Evolutionary conservation across 2,113 vertebrate species (phyloP).

Genomic region (Phocoena phocoena): DNA sequence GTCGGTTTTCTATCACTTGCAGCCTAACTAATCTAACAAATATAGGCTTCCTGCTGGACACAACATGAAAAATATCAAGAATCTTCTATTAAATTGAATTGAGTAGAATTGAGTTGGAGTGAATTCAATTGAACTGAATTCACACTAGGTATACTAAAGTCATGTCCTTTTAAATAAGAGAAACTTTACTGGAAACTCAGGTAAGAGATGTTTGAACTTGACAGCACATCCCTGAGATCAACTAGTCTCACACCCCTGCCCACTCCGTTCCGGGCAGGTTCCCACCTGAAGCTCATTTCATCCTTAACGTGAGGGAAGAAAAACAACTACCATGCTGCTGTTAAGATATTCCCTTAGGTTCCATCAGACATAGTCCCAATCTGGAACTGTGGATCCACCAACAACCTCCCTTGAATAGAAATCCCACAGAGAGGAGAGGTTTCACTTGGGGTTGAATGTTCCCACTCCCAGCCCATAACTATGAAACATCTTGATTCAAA

Average conservation of each 20-base stretch:
- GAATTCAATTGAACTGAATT: neutral
- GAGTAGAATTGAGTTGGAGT: neutral
- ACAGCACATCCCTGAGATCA: neutral
- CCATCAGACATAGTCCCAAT: neutral
- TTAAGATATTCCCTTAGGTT: neutral
- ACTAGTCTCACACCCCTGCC: neutral
- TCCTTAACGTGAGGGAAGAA: neutral
- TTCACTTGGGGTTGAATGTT: neutral
- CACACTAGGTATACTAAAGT: neutral
- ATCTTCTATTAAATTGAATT: neutral
- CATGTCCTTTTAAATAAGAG: neutral
- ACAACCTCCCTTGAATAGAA: neutral
- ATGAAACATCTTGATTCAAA: conserved; percentile 54
- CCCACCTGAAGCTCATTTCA: neutral
- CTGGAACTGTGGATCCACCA: neutral
- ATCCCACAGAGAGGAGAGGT: neutral
- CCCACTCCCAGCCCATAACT: conserved; percentile 16
- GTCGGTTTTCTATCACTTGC: neutral
- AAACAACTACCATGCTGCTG: neutral
- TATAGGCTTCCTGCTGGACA: neutral
- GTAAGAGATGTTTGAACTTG: neutral
- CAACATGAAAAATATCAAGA: neutral
- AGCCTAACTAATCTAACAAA: neutral
- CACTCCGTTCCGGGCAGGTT: neutral
- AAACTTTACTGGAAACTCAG: conserved; percentile 10